phyloP scores from a whole-genome alignment of 2,113 vertebrate species.

The Hippocampus mohnikei region DNA sequence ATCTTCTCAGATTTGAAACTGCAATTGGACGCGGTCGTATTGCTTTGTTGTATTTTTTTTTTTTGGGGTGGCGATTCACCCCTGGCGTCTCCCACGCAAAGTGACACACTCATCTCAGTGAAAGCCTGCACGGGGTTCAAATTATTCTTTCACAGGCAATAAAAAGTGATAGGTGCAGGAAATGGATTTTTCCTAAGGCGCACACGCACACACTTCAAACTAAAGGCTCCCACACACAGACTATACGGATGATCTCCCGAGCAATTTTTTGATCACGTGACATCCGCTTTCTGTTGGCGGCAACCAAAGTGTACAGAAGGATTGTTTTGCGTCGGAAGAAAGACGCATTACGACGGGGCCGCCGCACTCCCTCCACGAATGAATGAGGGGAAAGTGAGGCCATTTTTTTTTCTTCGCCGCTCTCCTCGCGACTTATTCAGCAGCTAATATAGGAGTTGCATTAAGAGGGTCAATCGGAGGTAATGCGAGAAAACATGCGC shows the following conservation, averaged over 20 bases:
- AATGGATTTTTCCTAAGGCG: slow-evolving; percentile 41
- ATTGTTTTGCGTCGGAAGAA: not conserved
- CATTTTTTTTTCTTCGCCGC: no score
- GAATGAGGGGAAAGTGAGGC: no score
- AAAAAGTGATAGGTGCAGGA: slow-evolving; percentile 44
- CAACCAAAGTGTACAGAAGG: slow-evolving; percentile 17
- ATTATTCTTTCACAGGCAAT: slow-evolving; percentile 52
- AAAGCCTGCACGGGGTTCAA: slow-evolving; percentile 31
- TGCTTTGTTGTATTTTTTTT: not conserved
- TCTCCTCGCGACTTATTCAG: not conserved
- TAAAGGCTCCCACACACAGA: slow-evolving; percentile 22
- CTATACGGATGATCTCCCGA: slow-evolving; percentile 43
- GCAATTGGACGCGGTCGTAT: not conserved
- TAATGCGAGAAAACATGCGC: not conserved
- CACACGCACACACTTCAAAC: slow-evolving; percentile 20
- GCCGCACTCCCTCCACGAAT: no score
- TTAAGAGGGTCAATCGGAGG: not conserved
- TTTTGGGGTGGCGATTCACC: not conserved
- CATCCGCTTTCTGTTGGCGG: slow-evolving; percentile 20
- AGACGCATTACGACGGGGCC: no score
- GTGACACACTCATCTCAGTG: slow-evolving; percentile 22
- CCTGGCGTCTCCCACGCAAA: not conserved
- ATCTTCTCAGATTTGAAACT: not conserved
- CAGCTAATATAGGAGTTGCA: not conserved
- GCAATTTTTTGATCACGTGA: slow-evolving; percentile 28